Percentiles rank a stretch among this genome's conserved stretches.
Conservation (phyloP, 2,797 vertebrate species). For the Paratrypauchen microcephalus region DNA sequence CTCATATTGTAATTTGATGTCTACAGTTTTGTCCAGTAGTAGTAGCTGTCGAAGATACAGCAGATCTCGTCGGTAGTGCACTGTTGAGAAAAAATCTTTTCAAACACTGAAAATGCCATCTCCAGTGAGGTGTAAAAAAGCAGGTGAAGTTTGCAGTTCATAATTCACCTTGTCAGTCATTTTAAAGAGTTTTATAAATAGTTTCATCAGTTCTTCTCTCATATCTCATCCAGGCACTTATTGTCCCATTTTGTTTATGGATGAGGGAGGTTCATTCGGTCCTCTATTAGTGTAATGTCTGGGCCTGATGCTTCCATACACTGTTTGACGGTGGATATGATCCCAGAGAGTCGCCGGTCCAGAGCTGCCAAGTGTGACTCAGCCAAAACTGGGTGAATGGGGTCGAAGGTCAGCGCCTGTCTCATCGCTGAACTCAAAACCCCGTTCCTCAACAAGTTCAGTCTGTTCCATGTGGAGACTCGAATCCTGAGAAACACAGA, state of each 20-base stretch:
- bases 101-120: slow-evolving; percentile 1
- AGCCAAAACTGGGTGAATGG: slow-evolving; percentile 86
- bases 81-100: slow-evolving; percentile 51
- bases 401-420: slow-evolving; percentile 87
- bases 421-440: slow-evolving; percentile 88
- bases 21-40: slow-evolving; percentile 24
- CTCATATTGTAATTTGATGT: slow-evolving; percentile 14
- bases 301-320: slow-evolving; percentile 91
- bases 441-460: slow-evolving; percentile 88
- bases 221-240: slow-evolving; percentile 16
- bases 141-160: slow-evolving; percentile 13
- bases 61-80: slow-evolving; percentile 33
- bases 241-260: slow-evolving; percentile 68
- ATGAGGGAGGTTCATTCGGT: slow-evolving; percentile 96
- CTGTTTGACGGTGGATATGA: slow-evolving; percentile 90
- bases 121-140: slow-evolving; percentile 10
- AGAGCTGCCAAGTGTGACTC: slow-evolving; percentile 87
- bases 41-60: slow-evolving; percentile 31
- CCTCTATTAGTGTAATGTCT: slow-evolving; percentile 91
- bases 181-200: slow-evolving; percentile 14
- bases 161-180: slow-evolving; percentile 17
- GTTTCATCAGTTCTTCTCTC: neutral
- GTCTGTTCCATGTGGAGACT: slow-evolving; percentile 95
- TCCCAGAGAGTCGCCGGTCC: slow-evolving; percentile 88
- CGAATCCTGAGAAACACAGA: slow-evolving; percentile 80